Percentiles rank a stretch among this genome's conserved stretches.
phyloP scores from a whole-genome alignment of 2,888 invertebrate species.

The Sinelater perroti region DNA sequence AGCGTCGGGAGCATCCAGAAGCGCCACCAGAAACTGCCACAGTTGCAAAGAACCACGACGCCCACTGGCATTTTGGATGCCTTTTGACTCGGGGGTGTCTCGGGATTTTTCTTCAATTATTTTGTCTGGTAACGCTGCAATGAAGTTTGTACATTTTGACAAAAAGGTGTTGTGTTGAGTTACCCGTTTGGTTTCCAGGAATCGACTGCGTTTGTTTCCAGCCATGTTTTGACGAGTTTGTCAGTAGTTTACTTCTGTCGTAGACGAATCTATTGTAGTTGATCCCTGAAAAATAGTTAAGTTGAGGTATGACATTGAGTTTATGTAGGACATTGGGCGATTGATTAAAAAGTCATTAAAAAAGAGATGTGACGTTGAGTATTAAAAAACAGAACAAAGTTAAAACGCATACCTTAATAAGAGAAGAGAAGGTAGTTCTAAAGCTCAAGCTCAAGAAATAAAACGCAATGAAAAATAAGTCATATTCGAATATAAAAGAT shows the following conservation, averaged over 20 bases:
- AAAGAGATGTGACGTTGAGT: no score
- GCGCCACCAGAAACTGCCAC: conserved; percentile 93
- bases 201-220: conserved; percentile 36
- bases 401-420: conserved; percentile 4
- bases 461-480: no score
- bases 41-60: conserved; percentile 88
- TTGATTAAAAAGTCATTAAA: no score
- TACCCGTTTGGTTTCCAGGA: conserved; percentile 15
- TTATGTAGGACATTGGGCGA: no score
- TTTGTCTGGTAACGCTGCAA: conserved; percentile 31
- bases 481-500: no score
- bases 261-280: conserved; percentile 41
- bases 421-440: conserved; percentile 1
- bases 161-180: no score
- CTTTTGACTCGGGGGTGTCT: conserved; percentile 46
- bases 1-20: conserved; percentile 72
- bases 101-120: conserved; percentile 45
- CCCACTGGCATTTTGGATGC: conserved; percentile 49
- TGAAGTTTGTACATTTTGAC: not conserved
- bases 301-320: no score
- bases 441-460: no score
- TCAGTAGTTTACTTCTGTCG: conserved; percentile 42
- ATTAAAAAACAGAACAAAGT: no score
- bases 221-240: conserved; percentile 37
- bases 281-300: conserved; percentile 42